Evolutionary conservation across 2,797 vertebrate species (phyloP).

Genomic region (Bryconaethiops microstoma): DNA sequence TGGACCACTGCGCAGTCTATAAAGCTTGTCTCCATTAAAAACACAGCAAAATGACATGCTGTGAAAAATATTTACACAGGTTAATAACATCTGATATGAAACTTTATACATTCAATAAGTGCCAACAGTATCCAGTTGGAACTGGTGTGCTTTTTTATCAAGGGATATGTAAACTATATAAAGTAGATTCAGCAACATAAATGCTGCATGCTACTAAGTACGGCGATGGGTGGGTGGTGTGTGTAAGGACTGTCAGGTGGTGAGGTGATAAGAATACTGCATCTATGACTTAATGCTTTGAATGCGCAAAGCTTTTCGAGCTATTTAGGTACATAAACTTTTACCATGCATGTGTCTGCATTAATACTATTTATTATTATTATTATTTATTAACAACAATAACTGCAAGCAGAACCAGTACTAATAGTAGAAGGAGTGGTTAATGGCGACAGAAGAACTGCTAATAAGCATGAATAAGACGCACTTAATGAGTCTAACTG

Average conservation of each 20-base stretch:
- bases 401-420: no score
- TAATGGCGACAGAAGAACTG: no score
- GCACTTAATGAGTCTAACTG: no score
- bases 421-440: no score
- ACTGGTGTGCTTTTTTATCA: neutral
- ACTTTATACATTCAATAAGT: constrained; percentile 11
- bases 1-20: neutral
- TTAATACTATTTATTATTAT: no score
- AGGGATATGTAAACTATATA: constrained; percentile 16
- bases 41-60: neutral
- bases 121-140: neutral
- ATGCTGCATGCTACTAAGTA: constrained; percentile 2
- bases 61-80: constrained; percentile 15
- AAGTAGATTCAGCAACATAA: constrained; percentile 13
- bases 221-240: neutral
- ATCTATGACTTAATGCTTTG: neutral
- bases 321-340: no score
- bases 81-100: constrained; percentile 28
- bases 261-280: neutral
- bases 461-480: no score
- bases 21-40: constrained; percentile 26
- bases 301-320: neutral
- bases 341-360: no score
- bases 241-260: neutral
- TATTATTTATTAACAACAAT: no score